Evolutionary conservation across 92 coral and sea anemone genomes (phyloP).

Genomic region (Galaxea fascicularis): DNA sequence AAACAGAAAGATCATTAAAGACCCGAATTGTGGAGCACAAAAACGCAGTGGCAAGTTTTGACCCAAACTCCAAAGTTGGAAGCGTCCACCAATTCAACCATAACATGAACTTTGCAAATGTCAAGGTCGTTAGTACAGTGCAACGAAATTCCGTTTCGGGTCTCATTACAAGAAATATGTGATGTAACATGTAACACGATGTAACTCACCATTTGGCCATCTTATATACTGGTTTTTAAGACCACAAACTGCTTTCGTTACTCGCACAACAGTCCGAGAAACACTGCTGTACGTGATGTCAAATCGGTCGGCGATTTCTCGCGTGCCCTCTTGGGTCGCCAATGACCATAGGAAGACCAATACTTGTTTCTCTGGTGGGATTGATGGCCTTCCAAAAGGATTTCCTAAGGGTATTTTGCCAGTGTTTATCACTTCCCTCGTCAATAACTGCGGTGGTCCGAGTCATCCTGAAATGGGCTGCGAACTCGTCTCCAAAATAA

Average conservation of each 20-base stretch:
- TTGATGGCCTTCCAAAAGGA: conserved; percentile 54
- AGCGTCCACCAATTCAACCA: too few relatives aligned
- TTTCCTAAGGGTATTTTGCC: conserved; percentile 38
- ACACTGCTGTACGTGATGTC: conserved; percentile 66
- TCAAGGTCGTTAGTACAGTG: neutral
- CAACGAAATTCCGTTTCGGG: conserved; percentile 10
- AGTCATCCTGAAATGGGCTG: conserved; percentile 24
- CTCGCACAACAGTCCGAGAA: conserved; percentile 64
- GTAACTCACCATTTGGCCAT: conserved; percentile 74
- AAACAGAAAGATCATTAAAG: too few relatives aligned
- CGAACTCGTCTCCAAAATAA: conserved; percentile 19
- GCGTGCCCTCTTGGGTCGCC: conserved; percentile 64
- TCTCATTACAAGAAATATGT: conserved; percentile 2
- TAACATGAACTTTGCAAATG: too few relatives aligned
- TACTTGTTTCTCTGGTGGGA: conserved; percentile 65
- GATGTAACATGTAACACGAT: conserved; percentile 1
- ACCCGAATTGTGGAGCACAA: too few relatives aligned
- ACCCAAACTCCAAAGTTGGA: too few relatives aligned
- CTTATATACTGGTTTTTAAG: conserved; percentile 57
- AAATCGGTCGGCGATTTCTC: conserved; percentile 63
- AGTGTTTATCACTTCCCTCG: conserved; percentile 16
- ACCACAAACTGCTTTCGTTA: conserved; percentile 58
- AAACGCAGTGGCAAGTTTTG: too few relatives aligned
- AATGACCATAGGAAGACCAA: conserved; percentile 61
- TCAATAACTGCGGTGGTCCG: conserved; percentile 16